Percentiles rank a stretch among this genome's conserved stretches.
phyloP scores from a whole-genome alignment of 2,888 invertebrate species.

The Tenthredo mesomela region DNA sequence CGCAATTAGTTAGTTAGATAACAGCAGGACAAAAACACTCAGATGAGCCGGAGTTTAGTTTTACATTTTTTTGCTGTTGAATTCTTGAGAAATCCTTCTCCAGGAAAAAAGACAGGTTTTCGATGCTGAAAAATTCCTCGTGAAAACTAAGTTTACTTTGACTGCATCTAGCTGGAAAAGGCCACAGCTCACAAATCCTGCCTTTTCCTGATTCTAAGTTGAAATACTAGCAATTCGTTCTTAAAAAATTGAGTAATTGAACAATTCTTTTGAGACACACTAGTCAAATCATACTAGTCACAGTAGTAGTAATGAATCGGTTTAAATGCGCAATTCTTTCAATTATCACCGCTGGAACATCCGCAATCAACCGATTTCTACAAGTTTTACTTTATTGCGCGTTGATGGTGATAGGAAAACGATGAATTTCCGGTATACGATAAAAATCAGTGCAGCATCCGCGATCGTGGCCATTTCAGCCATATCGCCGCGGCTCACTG shows the following conservation, averaged over 20 bases:
- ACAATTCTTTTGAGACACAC: background rate
- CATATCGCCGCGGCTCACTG: background rate
- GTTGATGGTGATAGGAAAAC: background rate
- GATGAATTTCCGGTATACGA: background rate
- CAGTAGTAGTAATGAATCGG: background rate
- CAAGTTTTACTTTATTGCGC: constrained; percentile 9
- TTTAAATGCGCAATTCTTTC: background rate
- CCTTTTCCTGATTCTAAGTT: background rate
- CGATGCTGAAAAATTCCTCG: background rate
- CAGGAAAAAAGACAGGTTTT: background rate
- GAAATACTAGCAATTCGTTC: background rate
- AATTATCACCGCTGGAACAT: background rate
- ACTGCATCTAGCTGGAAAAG: no score
- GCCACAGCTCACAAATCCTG: background rate
- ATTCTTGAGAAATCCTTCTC: background rate
- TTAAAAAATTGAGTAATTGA: no score
- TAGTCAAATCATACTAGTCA: background rate
- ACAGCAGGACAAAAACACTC: background rate
- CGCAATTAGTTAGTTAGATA: background rate
- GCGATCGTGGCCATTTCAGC: constrained; percentile 1
- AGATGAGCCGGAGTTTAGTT: background rate
- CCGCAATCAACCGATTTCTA: constrained; percentile 8
- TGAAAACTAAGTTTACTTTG: background rate
- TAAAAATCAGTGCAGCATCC: constrained; percentile 37
- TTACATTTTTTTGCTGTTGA: background rate